Conservation (phyloP, 2,888 invertebrate species). For the Tipula lateralis region DNA sequence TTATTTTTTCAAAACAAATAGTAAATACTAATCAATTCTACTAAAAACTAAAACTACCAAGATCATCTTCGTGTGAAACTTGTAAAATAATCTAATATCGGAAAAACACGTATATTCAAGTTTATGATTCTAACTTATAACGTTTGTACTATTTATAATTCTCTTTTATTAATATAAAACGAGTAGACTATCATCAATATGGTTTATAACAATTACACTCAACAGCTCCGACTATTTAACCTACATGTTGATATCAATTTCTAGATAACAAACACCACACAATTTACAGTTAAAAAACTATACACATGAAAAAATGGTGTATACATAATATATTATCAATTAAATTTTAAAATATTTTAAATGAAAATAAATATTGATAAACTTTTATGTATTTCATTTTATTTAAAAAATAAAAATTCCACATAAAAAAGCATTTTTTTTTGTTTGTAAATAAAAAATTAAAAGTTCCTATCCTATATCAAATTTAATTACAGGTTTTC, state of each 20-base stretch:
- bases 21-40: no score
- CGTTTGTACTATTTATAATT: no score
- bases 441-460: not conserved
- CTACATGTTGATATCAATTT: constrained; percentile 19
- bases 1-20: no score
- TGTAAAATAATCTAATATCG: no score
- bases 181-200: not conserved
- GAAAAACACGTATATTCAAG: no score
- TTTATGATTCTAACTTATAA: no score
- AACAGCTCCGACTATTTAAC: not conserved
- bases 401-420: not conserved
- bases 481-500: constrained; percentile 24
- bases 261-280: constrained; percentile 1
- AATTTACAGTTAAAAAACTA: not conserved
- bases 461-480: constrained; percentile 19
- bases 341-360: constrained; percentile 1
- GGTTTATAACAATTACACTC: not conserved
- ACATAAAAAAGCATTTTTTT: not conserved
- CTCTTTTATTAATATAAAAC: no score
- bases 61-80: no score
- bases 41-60: no score
- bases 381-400: constrained; percentile 11
- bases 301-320: not conserved
- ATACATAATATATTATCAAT: constrained; percentile 19
- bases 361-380: constrained; percentile 3